Evolutionary conservation across 2,113 vertebrate genomes (phyloP), one percentile per base, ranked within the genome.

Genomic region (Lasiurus borealis): DNA sequence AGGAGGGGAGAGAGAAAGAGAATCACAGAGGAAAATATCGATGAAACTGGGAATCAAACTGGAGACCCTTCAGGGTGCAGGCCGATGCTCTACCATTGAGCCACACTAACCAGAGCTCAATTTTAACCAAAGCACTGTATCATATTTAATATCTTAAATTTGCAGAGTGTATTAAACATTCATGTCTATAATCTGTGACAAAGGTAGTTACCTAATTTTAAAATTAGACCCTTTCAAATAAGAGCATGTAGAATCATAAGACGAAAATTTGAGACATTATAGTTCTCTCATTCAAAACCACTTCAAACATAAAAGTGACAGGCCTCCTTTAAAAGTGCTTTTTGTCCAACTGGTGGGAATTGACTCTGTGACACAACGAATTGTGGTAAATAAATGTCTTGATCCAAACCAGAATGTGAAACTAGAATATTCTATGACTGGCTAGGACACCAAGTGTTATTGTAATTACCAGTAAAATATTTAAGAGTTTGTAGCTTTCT

Each of bases 181-280:
- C 54, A 75, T 16, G 34, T n/a, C 52, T 16, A 36, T 21, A 46
- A 72, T 69, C 18, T 80, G 52, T 68, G 66, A 73, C 34, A 62
- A 83, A 91, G 25, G 14, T 78, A 88, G 62, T 91, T 88, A 36
- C 10, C 25, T 83, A 52, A 54, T n/a, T 94, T 77, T 59, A 86
- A 81, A 85, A 75, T 69, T 75, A 66, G 27, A 16, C 31, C 21
- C 11, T 54, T 92, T 81, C 88, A 90, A 93, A 84, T 52, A 90
- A 84, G 44, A 92, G 25, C 69, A 82, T 2, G 71, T 25, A 25
- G 59, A 92, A 90, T 86, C 29, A 62, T 8, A 54, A 23, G 52
- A 0, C 0, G 64, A 89, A 85, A 94, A 93, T 57, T n/a, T 54
- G 50, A 44, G 44, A 66, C 19, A 66, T 90, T 14, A 66, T 8